Base-by-base conservation (phyloP, 2,113 vertebrate genomes). In the Silurus meridionalis region DNA sequence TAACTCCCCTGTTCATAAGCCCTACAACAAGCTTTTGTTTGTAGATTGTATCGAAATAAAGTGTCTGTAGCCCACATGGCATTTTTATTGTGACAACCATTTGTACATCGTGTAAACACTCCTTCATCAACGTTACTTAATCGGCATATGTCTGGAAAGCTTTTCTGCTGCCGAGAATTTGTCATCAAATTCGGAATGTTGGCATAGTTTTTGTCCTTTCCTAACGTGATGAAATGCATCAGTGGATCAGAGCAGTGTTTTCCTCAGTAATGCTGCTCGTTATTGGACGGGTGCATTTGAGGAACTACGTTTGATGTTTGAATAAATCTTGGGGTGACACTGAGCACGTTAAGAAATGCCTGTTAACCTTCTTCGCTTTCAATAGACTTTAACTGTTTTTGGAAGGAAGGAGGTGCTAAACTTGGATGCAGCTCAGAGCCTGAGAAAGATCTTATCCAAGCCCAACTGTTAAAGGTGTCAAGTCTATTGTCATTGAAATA, bases 401-500 rank as follows among this genome's bases (percentile, higher is more conserved):
- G 79, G 52, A 10, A 75, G n/a, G 13, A 21, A 5, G 0, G 61
- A 46, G n/a, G 10, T 19, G 83, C 53, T 15, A 8, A 58, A 46
- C 78, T 85, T 64, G 61, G 80, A n/a, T 77, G 80, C 46, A 55
- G 8, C 53, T 25, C 75, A 28, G n/a, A 57, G 75, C 78, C 52
- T 60, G 28, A 80, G 28, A 46, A 80, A 60, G 28, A 77, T 55
- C 52, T 55, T 77, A 13, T 55, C 9, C 52, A 8, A 78, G 52
- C 77, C 28, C n/a, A 57, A 78, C 6, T 17, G 50, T 9, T 80
- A 80, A 80, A 80, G 37, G 57, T 80, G 78, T 57, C 17, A 46
- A 46, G 78, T 46, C 25, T 61, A 58, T 79, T 80, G 78, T 61
- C 57, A 11, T 46, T 46, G 57, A 80, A 61, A 80, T 61, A 80